Base-by-base conservation (phyloP, 2,888 invertebrate species). In the Phragmatobia fuliginosa region DNA sequence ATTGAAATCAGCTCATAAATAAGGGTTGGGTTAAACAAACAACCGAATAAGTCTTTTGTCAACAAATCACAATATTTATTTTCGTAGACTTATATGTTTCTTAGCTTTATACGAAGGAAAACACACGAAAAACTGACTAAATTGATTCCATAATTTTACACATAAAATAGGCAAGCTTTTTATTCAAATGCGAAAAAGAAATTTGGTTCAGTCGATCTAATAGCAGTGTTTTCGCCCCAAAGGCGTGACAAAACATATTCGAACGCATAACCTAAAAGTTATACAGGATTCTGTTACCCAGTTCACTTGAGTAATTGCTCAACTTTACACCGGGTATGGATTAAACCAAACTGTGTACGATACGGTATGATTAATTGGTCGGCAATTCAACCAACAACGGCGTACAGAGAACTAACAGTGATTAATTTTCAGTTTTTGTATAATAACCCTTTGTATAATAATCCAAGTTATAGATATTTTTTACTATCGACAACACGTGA, bases 261-360 rank as follows among this genome's bases (percentile, higher is more conserved):
- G 16, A 16, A 49, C n/a, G 49, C 32, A 61, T 66, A 49, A 36
- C 28, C 38, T 67, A 36, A 70, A 70, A 75, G 70, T 72, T 66
- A 11, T 52, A 62, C 70, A 10, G 58, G 65, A 76, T 74, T 76
- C 72, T 70, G 62, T 73, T 73, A 75, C 70, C 62, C 68, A 71
- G 70, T 68, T 67, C 64, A 69, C 68, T 75, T 80, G 82, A 80
- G 78, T 80, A 75, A 82, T 80, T 77, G 75, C 71, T 68, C 68
- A 76, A 79, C 77, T 82, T 82, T 71, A 65, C 69, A 67, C n/a
- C 62, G 67, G 63, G 64, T 76, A 68, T 61, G 69, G 67, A 67
- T 78, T 70, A 66, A 63, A 63, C 61, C 61, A 45, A 74, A 71
- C 25, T 62, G 63, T 60, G 68, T 75, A 72, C 68, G 68, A 52